These are phyloP conservation scores for Gastracanthus pulcherrimus DNA, from an alignment of 2,888 invertebrate genomes.

Conservation along the genomic window DNA sequence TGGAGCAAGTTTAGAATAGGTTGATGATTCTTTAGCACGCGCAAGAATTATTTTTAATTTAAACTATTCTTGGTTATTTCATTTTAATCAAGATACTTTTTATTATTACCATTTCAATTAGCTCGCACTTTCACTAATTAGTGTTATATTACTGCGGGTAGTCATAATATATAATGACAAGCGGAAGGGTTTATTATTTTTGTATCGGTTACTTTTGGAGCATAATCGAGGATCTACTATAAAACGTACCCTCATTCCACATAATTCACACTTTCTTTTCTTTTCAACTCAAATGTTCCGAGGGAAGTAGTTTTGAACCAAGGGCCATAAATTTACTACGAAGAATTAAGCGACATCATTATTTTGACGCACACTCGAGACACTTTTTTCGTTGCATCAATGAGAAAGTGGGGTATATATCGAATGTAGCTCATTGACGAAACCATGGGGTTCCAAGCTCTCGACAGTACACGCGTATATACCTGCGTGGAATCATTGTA, in stretches of 20 bases:
- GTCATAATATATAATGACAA: too few species aligned
- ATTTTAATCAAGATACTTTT: too few species aligned
- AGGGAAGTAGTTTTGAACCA: background rate
- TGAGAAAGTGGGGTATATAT: background rate
- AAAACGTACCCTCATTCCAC: background rate
- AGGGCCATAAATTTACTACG: background rate
- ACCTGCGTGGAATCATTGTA: background rate
- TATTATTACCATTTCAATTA: too few species aligned
- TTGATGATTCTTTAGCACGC: too few species aligned
- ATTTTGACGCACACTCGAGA: background rate
- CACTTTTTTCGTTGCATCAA: background rate
- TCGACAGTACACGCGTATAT: background rate
- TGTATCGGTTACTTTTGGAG: too few species aligned
- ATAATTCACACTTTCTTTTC: background rate
- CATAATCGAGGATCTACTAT: too few species aligned
- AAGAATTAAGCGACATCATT: background rate
- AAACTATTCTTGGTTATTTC: too few species aligned
- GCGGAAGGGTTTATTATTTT: too few species aligned
- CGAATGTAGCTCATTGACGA: background rate
- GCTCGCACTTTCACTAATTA: too few species aligned
- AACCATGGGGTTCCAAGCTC: constrained; percentile 12
- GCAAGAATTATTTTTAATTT: too few species aligned
- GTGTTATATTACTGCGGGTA: too few species aligned
- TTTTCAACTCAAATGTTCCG: background rate
- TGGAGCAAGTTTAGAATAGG: too few species aligned